phyloP scores from a whole-genome alignment of 2,888 invertebrate genomes.

The Archips crataeganus region DNA sequence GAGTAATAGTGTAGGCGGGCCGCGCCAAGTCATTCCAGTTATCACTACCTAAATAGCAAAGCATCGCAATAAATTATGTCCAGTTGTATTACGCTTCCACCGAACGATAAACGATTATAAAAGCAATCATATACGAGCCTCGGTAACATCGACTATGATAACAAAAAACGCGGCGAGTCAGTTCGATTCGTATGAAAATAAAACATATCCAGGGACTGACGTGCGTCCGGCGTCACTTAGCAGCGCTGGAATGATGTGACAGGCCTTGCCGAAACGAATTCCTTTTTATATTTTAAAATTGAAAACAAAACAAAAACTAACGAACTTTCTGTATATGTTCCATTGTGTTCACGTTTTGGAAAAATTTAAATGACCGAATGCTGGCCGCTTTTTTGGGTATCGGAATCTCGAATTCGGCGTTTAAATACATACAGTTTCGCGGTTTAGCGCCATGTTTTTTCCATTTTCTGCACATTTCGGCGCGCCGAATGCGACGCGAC shows the following conservation, averaged over 20 bases:
- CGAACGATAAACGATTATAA: constrained; percentile 64
- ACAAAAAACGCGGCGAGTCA: constrained; percentile 79
- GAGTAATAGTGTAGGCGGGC: constrained; percentile 14
- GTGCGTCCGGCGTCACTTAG: constrained; percentile 86
- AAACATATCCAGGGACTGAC: constrained; percentile 81
- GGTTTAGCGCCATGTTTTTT: constrained; percentile 86
- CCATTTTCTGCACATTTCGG: constrained; percentile 83
- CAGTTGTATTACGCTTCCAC: constrained; percentile 43
- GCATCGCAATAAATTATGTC: constrained; percentile 39
- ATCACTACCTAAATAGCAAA: constrained; percentile 22
- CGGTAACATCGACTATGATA: constrained; percentile 77
- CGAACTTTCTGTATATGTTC: constrained; percentile 77
- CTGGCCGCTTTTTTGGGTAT: constrained; percentile 77
- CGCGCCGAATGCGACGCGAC: constrained; percentile 71
- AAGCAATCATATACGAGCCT: constrained; percentile 72
- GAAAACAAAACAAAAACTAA: constrained; percentile 74
- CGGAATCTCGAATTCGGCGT: constrained; percentile 82
- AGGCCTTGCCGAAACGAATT: constrained; percentile 83
- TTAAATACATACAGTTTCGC: constrained; percentile 85
- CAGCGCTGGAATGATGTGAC: constrained; percentile 86
- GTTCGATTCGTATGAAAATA: constrained; percentile 83
- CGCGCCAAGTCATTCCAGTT: constrained; percentile 17
- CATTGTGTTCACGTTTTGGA: constrained; percentile 86
- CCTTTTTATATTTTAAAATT: constrained; percentile 80
- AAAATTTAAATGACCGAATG: constrained; percentile 82